Evolutionary conservation across 2,113 vertebrate genomes (phyloP), one percentile per base, ranked within the genome.

Genomic region (Platysternon megacephalum): DNA sequence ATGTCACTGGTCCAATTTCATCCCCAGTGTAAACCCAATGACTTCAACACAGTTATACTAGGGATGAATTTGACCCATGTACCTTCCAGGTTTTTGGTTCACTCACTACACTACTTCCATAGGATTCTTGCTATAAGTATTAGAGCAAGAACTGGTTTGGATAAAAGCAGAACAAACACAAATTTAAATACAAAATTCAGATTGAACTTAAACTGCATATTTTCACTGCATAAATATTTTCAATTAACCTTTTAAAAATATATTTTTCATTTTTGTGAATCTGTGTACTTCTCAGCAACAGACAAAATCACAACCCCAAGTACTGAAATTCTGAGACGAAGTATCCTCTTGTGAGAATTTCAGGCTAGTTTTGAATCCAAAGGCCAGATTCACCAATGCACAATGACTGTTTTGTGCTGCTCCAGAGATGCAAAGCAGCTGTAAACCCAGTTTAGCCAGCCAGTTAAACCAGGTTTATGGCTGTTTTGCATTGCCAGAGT

Each of bases 111-210:
- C n/a, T 84, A 6, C n/a, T 88, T 90, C 32, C 32, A 61, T 61
- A 32, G 16, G 61, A 17, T 65, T 65, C 82, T 91, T 94, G 85
- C 92, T 61, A 93, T 92, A 96, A 82, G 53, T 83, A 82, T 95
- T 84, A 93, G 14, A 5, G 10, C 48, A 72, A 91, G 35, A 90
- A 93, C 13, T 42, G 21, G 68, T 10, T 87, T 72, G 17, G 53
- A 86, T 87, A 82, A 90, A 95, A 95, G 94, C 76, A 61, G 88
- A 93, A 80, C 3, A 87, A 72, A 88, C 39, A 26, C n/a, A 90
- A 94, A 94, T 91, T 24, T 79, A 93, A 44, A 96, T 26, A 26
- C 65, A 80, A 74, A 76, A 32, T 32, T 65, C 32, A 61, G 80
- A 35, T 61, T 88, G 86, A 94, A 14, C 93, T 48, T 89, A 48